phyloP scores from a whole-genome alignment of 1,140 invertebrate genomes.

The Papilio machaon region DNA sequence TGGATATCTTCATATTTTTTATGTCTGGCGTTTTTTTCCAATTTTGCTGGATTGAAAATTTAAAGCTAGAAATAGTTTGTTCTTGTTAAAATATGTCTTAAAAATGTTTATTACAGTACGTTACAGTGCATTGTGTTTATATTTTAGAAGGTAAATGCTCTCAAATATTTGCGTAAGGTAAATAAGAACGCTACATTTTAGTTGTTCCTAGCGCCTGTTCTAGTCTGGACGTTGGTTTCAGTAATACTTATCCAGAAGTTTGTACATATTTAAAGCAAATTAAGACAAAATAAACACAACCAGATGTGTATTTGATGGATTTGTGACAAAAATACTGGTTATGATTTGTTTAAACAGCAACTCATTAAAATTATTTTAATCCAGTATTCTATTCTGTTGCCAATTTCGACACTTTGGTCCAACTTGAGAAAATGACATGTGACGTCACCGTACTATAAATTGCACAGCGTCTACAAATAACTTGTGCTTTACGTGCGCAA shows the following conservation, averaged over 20 bases:
- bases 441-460: conserved; percentile 9
- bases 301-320: too few species aligned
- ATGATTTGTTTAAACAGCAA: too few species aligned
- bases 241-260: not conserved
- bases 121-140: too few species aligned
- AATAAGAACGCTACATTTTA: not conserved
- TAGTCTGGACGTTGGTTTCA: not conserved
- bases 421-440: not conserved
- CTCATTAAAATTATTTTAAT: not conserved
- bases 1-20: conserved; percentile 19
- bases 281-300: too few species aligned
- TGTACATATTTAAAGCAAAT: too few species aligned
- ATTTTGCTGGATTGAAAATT: not conserved
- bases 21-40: conserved; percentile 2
- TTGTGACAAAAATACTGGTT: too few species aligned
- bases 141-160: too few species aligned
- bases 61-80: not conserved
- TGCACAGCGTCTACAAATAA: conserved; percentile 20
- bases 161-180: not conserved
- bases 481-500: conserved; percentile 14
- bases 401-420: not conserved
- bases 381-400: not conserved
- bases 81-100: not conserved
- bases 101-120: too few species aligned
- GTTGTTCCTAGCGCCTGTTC: not conserved